Conservation (phyloP, 2,113 vertebrate species). For the Coregonus clupeaformis region DNA sequence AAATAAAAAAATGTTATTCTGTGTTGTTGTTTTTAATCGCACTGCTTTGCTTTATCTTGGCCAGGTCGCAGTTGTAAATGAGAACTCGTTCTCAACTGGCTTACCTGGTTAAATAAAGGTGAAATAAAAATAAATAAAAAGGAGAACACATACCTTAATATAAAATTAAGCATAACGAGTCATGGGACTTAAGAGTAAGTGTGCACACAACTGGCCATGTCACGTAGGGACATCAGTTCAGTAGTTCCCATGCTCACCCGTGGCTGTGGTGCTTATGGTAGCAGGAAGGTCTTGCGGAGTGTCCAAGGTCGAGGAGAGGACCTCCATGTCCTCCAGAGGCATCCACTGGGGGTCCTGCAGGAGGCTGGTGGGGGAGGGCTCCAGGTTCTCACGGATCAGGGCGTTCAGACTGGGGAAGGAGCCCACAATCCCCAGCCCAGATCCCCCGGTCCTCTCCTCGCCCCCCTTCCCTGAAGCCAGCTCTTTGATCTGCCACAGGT, state of each 20-base stretch:
- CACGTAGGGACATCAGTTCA: background rate
- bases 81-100: too few relatives aligned
- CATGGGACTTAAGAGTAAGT: background rate
- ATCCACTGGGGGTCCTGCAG: conserved; percentile 69
- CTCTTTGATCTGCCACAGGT: conserved; percentile 68
- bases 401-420: conserved; percentile 14
- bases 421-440: background rate
- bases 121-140: too few relatives aligned
- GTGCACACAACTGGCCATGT: background rate
- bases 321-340: conserved; percentile 67
- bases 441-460: conserved; percentile 13
- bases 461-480: conserved; percentile 2
- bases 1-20: too few relatives aligned
- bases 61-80: too few relatives aligned
- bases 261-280: background rate
- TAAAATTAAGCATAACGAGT: background rate
- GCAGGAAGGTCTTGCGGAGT: background rate
- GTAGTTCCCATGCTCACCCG: background rate
- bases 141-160: background rate
- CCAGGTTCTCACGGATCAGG: conserved; percentile 38
- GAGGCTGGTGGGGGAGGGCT: conserved; percentile 54
- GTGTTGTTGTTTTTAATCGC: too few relatives aligned
- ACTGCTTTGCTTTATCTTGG: too few relatives aligned
- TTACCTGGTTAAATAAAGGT: too few relatives aligned
- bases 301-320: conserved; percentile 44